Conservation (phyloP, 2,113 vertebrate genomes). For the Cavia aperea region DNA sequence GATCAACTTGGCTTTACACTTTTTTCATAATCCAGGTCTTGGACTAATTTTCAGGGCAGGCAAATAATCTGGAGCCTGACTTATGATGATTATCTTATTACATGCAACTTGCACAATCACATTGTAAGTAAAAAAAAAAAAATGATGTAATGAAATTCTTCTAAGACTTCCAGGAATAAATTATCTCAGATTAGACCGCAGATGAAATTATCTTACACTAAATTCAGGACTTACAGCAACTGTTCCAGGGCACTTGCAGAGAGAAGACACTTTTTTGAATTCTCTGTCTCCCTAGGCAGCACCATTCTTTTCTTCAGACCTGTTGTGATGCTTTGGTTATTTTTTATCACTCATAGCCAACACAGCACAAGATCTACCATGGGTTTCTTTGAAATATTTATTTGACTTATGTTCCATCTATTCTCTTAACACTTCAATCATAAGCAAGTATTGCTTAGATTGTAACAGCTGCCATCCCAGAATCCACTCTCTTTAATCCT, state of each 20-base stretch:
- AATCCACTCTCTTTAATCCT: neutral
- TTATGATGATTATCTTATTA: constrained; percentile 32
- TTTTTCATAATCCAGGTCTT: constrained; percentile 28
- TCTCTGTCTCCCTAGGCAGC: neutral
- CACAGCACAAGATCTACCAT: neutral
- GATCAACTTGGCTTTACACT: constrained; percentile 28
- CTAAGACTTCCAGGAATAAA: constrained; percentile 67
- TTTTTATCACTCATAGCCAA: neutral
- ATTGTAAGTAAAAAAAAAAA: constrained; percentile 48
- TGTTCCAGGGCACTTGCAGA: neutral
- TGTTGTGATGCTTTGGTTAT: neutral
- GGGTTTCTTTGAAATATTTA: neutral
- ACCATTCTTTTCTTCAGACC: neutral
- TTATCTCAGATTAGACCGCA: constrained; percentile 42
- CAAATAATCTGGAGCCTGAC: constrained; percentile 18
- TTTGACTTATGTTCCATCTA: neutral
- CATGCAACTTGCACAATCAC: constrained; percentile 56
- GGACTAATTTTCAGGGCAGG: constrained; percentile 42
- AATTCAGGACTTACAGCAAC: neutral
- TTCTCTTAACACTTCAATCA: neutral
- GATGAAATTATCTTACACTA: constrained; percentile 56
- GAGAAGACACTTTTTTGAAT: neutral
- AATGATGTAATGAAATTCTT: constrained; percentile 58
- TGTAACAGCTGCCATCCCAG: neutral
- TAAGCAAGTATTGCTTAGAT: neutral